Evolutionary conservation across 64 coral and sea anemone species (phyloP).

Genomic region (Acropora yongei): DNA sequence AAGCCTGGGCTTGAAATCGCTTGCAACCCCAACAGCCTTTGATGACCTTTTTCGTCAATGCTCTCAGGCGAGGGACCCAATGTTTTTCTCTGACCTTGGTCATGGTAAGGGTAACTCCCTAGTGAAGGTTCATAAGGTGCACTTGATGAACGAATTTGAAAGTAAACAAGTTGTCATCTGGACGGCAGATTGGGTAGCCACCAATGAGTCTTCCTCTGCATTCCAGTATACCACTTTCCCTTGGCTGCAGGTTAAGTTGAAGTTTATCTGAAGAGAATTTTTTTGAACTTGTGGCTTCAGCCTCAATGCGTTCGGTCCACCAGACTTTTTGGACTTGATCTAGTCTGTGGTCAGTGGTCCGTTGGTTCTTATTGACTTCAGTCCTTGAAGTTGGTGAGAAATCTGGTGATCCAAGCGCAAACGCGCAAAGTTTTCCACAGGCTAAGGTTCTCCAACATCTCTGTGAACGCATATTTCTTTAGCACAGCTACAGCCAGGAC

Average conservation of each 20-base stretch:
- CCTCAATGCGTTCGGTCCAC: slow-evolving; percentile 41
- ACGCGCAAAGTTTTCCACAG: too few species aligned
- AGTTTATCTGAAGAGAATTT: slow-evolving; percentile 26
- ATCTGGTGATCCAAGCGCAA: slow-evolving; percentile 38
- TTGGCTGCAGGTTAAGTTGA: slow-evolving; percentile 48
- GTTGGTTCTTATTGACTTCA: neutral
- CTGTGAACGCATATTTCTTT: too few species aligned
- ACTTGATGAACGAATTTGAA: neutral
- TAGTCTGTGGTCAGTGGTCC: slow-evolving; percentile 42
- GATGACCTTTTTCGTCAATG: neutral
- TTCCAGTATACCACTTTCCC: slow-evolving; percentile 38
- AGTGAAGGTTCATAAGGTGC: slow-evolving; percentile 34
- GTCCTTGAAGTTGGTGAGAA: slow-evolving; percentile 9
- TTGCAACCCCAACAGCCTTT: neutral
- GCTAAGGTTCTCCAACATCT: too few species aligned
- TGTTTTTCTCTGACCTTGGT: slow-evolving; percentile 52
- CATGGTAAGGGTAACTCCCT: slow-evolving; percentile 78
- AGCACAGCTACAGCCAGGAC: too few species aligned
- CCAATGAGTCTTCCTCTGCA: slow-evolving; percentile 62
- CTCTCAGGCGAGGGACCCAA: slow-evolving; percentile 8
- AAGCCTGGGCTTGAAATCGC: slow-evolving; percentile 51
- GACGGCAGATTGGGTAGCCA: slow-evolving; percentile 31
- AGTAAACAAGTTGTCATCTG: neutral
- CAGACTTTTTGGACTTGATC: slow-evolving; percentile 13
- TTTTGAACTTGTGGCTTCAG: neutral